These are phyloP conservation scores for Aeoliscus strigatus DNA, from an alignment of 2,797 vertebrate genomes.

Conservation along the genomic window DNA sequence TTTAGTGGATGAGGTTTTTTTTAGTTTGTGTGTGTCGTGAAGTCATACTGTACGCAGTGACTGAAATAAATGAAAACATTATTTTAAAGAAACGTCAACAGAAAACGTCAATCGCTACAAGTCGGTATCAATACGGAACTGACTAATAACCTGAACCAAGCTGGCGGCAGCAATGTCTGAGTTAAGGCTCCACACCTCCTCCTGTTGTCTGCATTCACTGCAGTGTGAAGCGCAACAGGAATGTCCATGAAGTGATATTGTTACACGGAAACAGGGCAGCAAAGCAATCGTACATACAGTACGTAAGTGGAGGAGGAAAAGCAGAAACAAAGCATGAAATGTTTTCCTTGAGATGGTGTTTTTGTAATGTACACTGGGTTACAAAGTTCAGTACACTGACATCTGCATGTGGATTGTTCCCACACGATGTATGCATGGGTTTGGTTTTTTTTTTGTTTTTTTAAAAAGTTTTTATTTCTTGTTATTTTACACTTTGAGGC, in stretches of 20 bases:
- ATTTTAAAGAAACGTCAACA: slow-evolving; percentile 33
- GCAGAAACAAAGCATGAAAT: slow-evolving; percentile 10
- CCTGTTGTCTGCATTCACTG: slow-evolving; percentile 15
- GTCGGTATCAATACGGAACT: no score
- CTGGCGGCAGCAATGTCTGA: slow-evolving; percentile 8
- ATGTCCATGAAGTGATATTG: no score
- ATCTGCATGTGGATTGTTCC: slow-evolving; percentile 17
- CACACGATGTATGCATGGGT: slow-evolving; percentile 3
- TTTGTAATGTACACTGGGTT: neutral
- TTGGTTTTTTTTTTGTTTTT: no score
- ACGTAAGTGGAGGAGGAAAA: slow-evolving; percentile 7
- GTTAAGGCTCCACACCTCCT: slow-evolving; percentile 13
- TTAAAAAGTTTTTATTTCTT: no score
- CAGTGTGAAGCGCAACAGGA: slow-evolving; percentile 14
- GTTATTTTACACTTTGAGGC: no score
- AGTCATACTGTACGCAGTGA: no score
- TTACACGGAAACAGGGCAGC: slow-evolving; percentile 5
- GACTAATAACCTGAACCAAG: no score
- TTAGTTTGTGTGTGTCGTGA: slow-evolving; percentile 21
- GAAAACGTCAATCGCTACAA: no score
- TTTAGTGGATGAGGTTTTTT: slow-evolving; percentile 20
- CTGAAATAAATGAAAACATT: no score
- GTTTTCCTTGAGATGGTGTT: slow-evolving; percentile 19
- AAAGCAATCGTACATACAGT: slow-evolving; percentile 7
- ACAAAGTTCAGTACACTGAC: slow-evolving; percentile 8